phyloP scores from a whole-genome alignment of 2,888 invertebrate genomes.

The Julus scanicus region DNA sequence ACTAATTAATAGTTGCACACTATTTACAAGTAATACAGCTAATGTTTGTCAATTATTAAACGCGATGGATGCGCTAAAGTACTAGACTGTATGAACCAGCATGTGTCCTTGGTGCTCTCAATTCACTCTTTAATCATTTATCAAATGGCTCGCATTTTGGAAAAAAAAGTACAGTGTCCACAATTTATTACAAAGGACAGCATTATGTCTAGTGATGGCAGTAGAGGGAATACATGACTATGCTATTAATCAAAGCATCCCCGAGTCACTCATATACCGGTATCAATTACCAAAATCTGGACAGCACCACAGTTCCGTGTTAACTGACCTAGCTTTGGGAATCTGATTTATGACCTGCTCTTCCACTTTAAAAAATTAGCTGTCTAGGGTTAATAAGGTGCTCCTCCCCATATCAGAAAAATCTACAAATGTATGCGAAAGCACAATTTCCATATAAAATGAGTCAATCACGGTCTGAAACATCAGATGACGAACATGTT shows the following conservation, averaged over 20 bases:
- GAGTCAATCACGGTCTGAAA: background rate
- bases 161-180: background rate
- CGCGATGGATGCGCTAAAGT: background rate
- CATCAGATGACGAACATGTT: background rate
- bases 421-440: background rate
- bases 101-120: background rate
- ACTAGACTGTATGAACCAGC: background rate
- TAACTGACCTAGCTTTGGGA: constrained; percentile 1
- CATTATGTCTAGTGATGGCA: constrained; percentile 18
- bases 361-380: constrained; percentile 21
- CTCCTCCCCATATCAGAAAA: background rate
- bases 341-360: constrained; percentile 37
- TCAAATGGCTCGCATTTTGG: background rate
- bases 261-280: constrained; percentile 17
- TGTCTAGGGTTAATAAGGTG: constrained; percentile 4
- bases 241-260: constrained; percentile 9
- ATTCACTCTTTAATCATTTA: background rate
- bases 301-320: background rate
- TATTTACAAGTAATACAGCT: background rate
- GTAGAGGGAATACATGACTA: constrained; percentile 23
- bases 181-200: constrained; percentile 10
- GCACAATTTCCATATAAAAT: background rate
- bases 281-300: constrained; percentile 42
- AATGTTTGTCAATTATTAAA: background rate
- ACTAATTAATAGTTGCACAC: too few species aligned